Conservation (phyloP, 2,888 invertebrate genomes). For the Melinopterus prodromus region DNA sequence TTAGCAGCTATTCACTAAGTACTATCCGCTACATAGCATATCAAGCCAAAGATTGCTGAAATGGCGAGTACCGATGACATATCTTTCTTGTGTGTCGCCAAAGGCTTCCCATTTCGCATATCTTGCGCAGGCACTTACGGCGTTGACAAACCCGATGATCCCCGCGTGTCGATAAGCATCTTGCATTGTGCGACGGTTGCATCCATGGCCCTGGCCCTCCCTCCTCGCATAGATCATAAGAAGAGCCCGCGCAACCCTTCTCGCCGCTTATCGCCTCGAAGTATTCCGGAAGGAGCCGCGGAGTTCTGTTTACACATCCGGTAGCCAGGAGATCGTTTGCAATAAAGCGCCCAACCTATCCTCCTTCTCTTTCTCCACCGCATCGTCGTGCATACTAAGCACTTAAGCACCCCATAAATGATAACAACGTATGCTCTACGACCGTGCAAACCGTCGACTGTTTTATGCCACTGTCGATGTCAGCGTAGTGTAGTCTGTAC, state of each 20-base stretch:
- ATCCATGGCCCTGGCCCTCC: not conserved
- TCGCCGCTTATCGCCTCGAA: constrained; percentile 49
- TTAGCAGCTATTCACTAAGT: no score
- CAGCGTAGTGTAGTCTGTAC: not conserved
- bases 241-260: constrained; percentile 41
- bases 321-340: constrained; percentile 46
- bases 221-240: constrained; percentile 46
- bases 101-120: not conserved
- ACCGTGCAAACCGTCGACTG: constrained; percentile 37
- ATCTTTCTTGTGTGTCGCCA: not conserved
- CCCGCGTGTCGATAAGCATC: constrained; percentile 33
- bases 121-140: not conserved
- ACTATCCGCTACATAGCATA: not conserved
- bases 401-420: constrained; percentile 48
- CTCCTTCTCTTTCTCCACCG: not conserved
- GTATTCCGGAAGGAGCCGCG: constrained; percentile 50
- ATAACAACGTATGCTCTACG: constrained; percentile 47
- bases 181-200: constrained; percentile 30
- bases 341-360: constrained; percentile 34
- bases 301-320: constrained; percentile 54
- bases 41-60: not conserved
- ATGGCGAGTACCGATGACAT: not conserved
- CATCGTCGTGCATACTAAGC: constrained; percentile 41
- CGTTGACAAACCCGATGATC: not conserved
- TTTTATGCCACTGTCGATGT: constrained; percentile 27